Base-by-base conservation (phyloP, 2,888 invertebrate species). In the Amphipoea lucens region DNA sequence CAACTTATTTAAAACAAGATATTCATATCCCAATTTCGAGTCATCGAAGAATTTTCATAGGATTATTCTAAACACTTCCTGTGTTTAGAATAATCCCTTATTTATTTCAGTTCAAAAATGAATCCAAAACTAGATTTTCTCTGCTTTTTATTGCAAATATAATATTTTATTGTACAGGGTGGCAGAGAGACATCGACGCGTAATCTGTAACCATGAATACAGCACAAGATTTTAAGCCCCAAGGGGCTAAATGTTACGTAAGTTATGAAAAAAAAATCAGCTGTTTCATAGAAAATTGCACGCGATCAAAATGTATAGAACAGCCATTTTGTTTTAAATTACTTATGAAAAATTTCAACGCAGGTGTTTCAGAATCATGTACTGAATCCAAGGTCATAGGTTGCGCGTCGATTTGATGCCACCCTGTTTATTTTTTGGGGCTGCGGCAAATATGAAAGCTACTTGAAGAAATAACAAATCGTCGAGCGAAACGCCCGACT, bases 401-500 rank as follows among this genome's bases (percentile, higher is more conserved):
- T 57, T n/a, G 57, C n/a, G 2, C n/a, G n/a, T 23, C 3, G 23
- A 23, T 57, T 9, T 12, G 1, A 12, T n/a, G 1, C n/a, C 4
- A n/a, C 4, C 57, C 11, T 23, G 6, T 7, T 4, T 66, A 68
- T 68, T 78, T 74, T 65, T 40, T 29, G 62, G 69, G 65, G 67
- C 42, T 76, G 76, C 40, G 74, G 79, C 67, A 76, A 85, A 83
- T 79, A 87, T 77, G 63, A 88, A 80, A 81, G 73, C 76, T 67
- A 76, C 67, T 74, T 42, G 57, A 82, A 75, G 71, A 69, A 79
- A 77, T 78, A 86, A 85, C 76, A 81, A 85, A 88, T 78, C 62
- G 60, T 40, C 20, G 54, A 75, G 68, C 63, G 60, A 81, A 78
- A 76, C 78, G 67, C 42, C n/a, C n/a, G n/a, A n/a, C n/a, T 51